Percentiles rank a stretch among this genome's conserved stretches.
Conservation (phyloP, 2,113 vertebrate genomes). For the Diadophis punctatus region DNA sequence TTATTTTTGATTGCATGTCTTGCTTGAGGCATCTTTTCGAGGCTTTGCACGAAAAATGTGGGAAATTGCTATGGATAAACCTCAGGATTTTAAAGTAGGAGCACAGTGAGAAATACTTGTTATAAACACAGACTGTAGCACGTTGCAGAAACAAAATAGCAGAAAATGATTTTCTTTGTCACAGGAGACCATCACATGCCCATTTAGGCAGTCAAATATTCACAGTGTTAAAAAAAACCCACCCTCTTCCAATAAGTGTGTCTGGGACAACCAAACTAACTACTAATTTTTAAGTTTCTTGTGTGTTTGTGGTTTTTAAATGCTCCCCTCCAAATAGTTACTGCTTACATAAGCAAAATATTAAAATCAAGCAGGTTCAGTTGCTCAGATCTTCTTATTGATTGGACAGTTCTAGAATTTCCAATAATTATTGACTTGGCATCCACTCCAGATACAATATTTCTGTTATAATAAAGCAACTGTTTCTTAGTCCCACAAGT, state of each 20-base stretch:
- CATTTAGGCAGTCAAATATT: conserved; percentile 32
- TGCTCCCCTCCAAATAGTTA: conserved; percentile 22
- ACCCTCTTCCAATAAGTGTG: not conserved
- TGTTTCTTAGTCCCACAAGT: not conserved
- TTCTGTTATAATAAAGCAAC: not conserved
- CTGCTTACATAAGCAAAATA: conserved; percentile 14
- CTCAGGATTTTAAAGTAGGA: conserved; percentile 47
- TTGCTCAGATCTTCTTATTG: not conserved
- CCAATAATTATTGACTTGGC: not conserved
- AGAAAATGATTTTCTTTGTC: conserved; percentile 37
- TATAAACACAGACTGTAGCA: conserved; percentile 34
- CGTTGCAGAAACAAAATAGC: conserved; percentile 33
- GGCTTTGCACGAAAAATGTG: conserved; percentile 53
- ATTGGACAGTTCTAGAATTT: not conserved
- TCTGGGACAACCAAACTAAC: conserved; percentile 2
- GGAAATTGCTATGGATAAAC: conserved; percentile 56
- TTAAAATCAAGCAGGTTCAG: conserved; percentile 2
- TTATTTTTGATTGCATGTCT: conserved; percentile 57
- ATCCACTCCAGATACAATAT: not conserved
- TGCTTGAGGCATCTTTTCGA: conserved; percentile 51
- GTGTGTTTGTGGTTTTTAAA: not conserved
- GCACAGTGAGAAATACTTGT: conserved; percentile 30
- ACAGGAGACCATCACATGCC: conserved; percentile 4
- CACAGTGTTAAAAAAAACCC: conserved; percentile 16
- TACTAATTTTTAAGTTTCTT: not conserved